Evolutionary conservation across 2,888 invertebrate species (phyloP), one percentile per base, ranked within the genome.

Genomic region (Cephus runcator): DNA sequence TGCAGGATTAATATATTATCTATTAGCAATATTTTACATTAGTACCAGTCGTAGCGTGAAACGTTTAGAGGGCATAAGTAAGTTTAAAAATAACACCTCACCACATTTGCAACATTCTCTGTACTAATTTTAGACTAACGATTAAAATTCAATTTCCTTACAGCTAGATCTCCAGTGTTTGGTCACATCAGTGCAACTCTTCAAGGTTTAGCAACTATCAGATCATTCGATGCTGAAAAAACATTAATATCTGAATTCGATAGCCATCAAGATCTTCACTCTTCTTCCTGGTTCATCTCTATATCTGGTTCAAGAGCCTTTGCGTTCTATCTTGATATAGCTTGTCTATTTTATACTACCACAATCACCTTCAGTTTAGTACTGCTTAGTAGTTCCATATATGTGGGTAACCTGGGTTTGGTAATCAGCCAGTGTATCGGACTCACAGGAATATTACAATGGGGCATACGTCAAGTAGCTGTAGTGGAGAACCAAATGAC

Each of bases 91-190:
- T 9, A 1, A 35, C 23, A 56, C 1, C 0, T 56, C 23, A 56
- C 9, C 9, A 56, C 15, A 23, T 6, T 56, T 23, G 23, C 9
- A 56, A 56, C 0, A 23, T 23, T 56, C 6, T 56, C 9, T 23
- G 9, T 56, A 56, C 0, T 23, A 23, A 23, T 56, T 23, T 23
- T 56, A 23, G 6, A 56, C 40, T 56, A 56, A 23, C 9, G 2
- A 56, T 23, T 56, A 56, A 56, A 56, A 23, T 56, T 23, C 56
- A 56, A 56, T 56, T 15, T 56, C 0, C 12, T 71, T 31, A 76
- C 92, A 97, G 97, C 96, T 84, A 94, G 96, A 78, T 96, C 97
- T 87, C 97, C 97, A 1, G 95, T 97, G 0, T 97, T 96, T 89
- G 94, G 96, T 1, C 97, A 97, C 89, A 92, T 97, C 69, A 96